Evolutionary conservation across 2,113 vertebrate species (phyloP).

Genomic region (Osmerus mordax): DNA sequence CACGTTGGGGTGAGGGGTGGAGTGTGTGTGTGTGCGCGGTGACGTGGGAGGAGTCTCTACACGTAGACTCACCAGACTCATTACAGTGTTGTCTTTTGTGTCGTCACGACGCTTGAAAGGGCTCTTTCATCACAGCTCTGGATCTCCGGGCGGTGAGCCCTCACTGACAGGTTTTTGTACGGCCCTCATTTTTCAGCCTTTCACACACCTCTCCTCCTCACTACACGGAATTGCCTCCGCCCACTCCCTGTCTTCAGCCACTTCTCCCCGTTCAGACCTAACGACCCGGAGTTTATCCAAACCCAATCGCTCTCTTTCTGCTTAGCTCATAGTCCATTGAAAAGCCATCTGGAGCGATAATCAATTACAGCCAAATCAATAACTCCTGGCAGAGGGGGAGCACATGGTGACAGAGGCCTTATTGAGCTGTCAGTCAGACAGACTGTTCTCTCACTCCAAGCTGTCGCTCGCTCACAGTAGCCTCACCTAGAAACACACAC

Average conservation of each 20-base stretch:
- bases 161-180: constrained; percentile 24
- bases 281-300: constrained; percentile 32
- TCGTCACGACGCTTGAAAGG: neutral
- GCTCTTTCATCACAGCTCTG: neutral
- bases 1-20: neutral
- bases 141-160: constrained; percentile 16
- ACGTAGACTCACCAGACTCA: neutral
- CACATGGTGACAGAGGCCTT: constrained; percentile 39
- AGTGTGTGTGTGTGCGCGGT: neutral
- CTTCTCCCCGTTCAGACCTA: constrained; percentile 19
- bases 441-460: constrained; percentile 30
- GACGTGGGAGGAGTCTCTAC: neutral
- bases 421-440: constrained; percentile 49
- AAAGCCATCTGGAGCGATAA: constrained; percentile 64
- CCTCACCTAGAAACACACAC: neutral
- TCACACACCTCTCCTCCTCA: constrained; percentile 22
- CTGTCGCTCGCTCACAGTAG: constrained; percentile 9
- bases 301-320: constrained; percentile 45
- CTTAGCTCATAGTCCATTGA: constrained; percentile 43
- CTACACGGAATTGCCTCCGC: constrained; percentile 2
- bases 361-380: constrained; percentile 65
- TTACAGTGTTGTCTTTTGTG: neutral
- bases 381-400: constrained; percentile 39
- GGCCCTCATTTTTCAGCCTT: constrained; percentile 30
- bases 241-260: constrained; percentile 16